Evolutionary conservation across 2,888 invertebrate species (phyloP), one percentile per base, ranked within the genome.

Genomic region (Synanthedon vespiformis): DNA sequence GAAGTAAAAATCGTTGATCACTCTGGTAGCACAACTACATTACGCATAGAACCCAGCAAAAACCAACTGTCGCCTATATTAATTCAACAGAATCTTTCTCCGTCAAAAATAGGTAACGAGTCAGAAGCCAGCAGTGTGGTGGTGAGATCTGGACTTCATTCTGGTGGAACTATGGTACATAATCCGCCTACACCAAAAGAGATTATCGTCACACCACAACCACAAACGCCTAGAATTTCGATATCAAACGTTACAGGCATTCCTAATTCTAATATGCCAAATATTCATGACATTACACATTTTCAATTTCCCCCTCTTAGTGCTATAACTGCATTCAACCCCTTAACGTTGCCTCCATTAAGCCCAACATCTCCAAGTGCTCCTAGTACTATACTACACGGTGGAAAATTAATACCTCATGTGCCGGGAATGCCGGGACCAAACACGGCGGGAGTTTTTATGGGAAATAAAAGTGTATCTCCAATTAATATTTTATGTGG

Each of bases 351-450:
- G 60, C 91, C 90, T 18, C 89, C 89, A 11, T 69, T 90, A 27
- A 81, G 81, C 61, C 85, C 83, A 48, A 74, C 77, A 11, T 77
- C 84, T 53, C 84, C 91, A 47, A 89, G 90, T 58, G 90, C 90
- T 11, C 88, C 91, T 48, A 84, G 89, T n/a, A 90, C 89, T 34
- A 91, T 92, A 57, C 72, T 91, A 49, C 91, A 91, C 61, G 90
- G 89, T 13, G 94, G 93, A 18, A 94, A 93, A 73, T 80, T 92
- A n/a, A 93, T 95, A 67, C 93, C 95, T 0, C 93, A 94, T 73
- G 95, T 95, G 11, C 95, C 95, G 5, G 95, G 95, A 12, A 95
- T 95, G 77, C 95, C 95, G 0, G 95, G 95, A 10, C 95, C 95
- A 3, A 91, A 91, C 61, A 90, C 90, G 40, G 74, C 92, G 27